phyloP scores from a whole-genome alignment of 2,113 vertebrate species.

The Taurulus bubalis region DNA sequence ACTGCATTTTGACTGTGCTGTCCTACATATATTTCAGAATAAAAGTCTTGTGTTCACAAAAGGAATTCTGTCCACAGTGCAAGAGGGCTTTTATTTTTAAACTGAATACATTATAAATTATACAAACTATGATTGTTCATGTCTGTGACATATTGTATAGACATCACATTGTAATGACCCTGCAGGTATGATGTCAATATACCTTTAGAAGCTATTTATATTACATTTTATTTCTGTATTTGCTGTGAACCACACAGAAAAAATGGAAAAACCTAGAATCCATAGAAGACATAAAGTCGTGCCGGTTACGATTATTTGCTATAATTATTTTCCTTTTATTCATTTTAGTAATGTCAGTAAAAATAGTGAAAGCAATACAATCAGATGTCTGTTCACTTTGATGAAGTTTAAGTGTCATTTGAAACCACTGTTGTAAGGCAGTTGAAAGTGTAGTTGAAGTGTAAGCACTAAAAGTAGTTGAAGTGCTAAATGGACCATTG shows the following conservation, averaged over 20 bases:
- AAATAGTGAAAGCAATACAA: not conserved
- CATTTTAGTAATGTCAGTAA: not conserved
- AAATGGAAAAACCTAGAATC: not conserved
- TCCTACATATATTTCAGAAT: not conserved
- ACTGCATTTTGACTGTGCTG: not conserved
- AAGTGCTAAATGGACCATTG: too few relatives aligned
- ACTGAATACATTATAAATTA: too few relatives aligned
- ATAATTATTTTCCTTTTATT: not conserved
- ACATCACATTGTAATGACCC: not conserved
- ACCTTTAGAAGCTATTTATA: not conserved
- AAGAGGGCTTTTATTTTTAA: too few relatives aligned
- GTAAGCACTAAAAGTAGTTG: too few relatives aligned
- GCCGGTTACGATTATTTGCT: not conserved
- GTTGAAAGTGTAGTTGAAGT: not conserved
- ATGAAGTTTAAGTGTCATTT: not conserved
- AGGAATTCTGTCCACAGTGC: not conserved
- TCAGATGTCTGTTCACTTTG: not conserved
- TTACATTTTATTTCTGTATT: not conserved
- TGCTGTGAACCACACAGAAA: too few relatives aligned
- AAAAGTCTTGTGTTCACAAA: not conserved
- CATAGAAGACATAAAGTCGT: not conserved
- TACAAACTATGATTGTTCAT: too few relatives aligned
- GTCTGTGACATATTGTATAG: not conserved
- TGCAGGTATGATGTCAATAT: not conserved
- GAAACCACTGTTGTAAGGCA: not conserved